Conservation (phyloP, 2,888 invertebrate genomes). For the Papilio elwesi region DNA sequence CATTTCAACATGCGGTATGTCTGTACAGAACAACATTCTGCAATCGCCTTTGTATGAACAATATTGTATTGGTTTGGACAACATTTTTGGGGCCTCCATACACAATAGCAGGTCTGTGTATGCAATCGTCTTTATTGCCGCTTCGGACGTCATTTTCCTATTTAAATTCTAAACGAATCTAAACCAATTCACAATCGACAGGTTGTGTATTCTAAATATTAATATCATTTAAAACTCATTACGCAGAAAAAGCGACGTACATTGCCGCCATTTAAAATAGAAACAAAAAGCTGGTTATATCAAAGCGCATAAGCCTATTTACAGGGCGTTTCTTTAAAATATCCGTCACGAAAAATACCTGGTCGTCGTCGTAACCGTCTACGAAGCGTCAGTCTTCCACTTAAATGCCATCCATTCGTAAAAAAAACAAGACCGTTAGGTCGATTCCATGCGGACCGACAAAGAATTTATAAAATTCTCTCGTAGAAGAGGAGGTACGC, state of each 20-base stretch:
- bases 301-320: conserved; percentile 60
- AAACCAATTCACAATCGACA: conserved; percentile 34
- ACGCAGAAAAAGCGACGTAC: conserved; percentile 43
- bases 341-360: conserved; percentile 50
- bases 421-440: conserved; percentile 50
- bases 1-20: background rate
- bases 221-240: conserved; percentile 32
- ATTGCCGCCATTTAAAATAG: conserved; percentile 42
- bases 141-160: background rate
- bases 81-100: background rate
- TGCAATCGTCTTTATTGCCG: background rate
- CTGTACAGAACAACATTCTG: conserved; percentile 9
- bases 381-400: conserved; percentile 70
- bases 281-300: conserved; percentile 43
- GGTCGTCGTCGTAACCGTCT: conserved; percentile 50
- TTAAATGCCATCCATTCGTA: conserved; percentile 64
- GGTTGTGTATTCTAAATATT: conserved; percentile 18
- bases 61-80: background rate
- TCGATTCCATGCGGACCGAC: conserved; percentile 43
- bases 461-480: conserved; percentile 88
- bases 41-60: background rate
- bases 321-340: conserved; percentile 55
- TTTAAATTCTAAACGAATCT: conserved; percentile 8
- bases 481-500: conserved; percentile 99
- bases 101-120: background rate